Evolutionary conservation across 2,797 vertebrate genomes (phyloP).

Genomic region (Coracias cyanogaster): DNA sequence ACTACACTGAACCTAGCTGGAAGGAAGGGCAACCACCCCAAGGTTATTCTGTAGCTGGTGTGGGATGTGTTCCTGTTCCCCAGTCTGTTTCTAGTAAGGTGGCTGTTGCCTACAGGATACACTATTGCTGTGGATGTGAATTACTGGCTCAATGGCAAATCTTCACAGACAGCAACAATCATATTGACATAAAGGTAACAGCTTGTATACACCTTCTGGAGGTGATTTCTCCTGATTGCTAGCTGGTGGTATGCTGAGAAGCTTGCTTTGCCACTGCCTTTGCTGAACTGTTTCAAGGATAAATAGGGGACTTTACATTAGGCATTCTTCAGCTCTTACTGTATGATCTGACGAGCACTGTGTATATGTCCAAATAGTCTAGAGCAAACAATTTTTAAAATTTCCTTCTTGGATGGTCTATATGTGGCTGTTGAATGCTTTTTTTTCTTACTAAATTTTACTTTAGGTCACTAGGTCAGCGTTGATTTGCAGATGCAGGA

Average conservation of each 20-base stretch:
- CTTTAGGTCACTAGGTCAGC: slow-evolving; percentile 51
- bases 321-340: neutral
- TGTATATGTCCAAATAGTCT: neutral
- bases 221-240: neutral
- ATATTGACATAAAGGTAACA: neutral
- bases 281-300: slow-evolving; percentile 9
- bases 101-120: neutral
- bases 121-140: neutral
- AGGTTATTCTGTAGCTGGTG: neutral
- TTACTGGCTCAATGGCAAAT: neutral
- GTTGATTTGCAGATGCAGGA: slow-evolving; percentile 26
- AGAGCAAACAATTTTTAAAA: neutral
- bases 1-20: neutral
- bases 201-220: neutral
- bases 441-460: neutral
- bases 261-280: neutral
- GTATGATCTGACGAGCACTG: neutral
- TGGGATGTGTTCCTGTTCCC: neutral
- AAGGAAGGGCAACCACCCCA: neutral
- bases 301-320: neutral
- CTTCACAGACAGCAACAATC: neutral
- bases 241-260: neutral
- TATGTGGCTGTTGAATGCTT: neutral
- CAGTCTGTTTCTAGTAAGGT: neutral
- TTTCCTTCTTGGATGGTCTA: neutral